These are phyloP conservation scores for Lethrus apterus DNA, from an alignment of 1,140 invertebrate species.

Conservation along the genomic window DNA sequence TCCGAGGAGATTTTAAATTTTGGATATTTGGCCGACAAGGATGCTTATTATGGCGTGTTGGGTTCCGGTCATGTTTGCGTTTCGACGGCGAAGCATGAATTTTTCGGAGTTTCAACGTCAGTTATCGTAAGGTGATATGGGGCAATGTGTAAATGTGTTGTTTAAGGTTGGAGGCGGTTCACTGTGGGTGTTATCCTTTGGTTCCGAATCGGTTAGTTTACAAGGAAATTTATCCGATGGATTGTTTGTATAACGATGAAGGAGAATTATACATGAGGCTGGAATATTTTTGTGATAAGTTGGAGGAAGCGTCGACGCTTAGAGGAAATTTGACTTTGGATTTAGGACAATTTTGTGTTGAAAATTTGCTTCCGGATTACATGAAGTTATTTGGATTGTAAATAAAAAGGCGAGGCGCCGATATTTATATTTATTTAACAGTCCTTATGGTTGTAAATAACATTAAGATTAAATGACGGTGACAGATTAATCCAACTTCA, in stretches of 20 bases:
- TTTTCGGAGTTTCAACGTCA: conserved; percentile 68
- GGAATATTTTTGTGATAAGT: conserved; percentile 43
- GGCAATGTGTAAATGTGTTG: conserved; percentile 19
- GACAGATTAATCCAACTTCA: too few relatives aligned
- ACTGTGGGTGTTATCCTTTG: conserved; percentile 60
- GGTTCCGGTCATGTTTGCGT: conserved; percentile 54
- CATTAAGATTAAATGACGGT: too few relatives aligned
- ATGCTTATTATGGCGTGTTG: conserved; percentile 53
- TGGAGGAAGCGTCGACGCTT: too few relatives aligned
- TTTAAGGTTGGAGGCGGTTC: conserved; percentile 59
- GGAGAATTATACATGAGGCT: conserved; percentile 49
- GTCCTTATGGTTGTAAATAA: too few relatives aligned
- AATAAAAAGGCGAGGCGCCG: too few relatives aligned
- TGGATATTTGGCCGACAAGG: conserved; percentile 51
- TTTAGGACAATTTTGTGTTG: too few relatives aligned
- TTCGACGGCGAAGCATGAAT: conserved; percentile 70
- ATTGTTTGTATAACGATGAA: conserved; percentile 53
- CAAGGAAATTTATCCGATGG: conserved; percentile 62
- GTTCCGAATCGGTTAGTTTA: conserved; percentile 64
- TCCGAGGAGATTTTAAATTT: conserved; percentile 50
- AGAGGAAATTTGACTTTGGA: too few relatives aligned
- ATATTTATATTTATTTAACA: too few relatives aligned
- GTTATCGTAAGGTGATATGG: conserved; percentile 28
- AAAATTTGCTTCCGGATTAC: too few relatives aligned
- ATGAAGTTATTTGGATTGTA: too few relatives aligned